Evolutionary conservation across 2,888 invertebrate genomes (phyloP).

Genomic region (Biston betularia): DNA sequence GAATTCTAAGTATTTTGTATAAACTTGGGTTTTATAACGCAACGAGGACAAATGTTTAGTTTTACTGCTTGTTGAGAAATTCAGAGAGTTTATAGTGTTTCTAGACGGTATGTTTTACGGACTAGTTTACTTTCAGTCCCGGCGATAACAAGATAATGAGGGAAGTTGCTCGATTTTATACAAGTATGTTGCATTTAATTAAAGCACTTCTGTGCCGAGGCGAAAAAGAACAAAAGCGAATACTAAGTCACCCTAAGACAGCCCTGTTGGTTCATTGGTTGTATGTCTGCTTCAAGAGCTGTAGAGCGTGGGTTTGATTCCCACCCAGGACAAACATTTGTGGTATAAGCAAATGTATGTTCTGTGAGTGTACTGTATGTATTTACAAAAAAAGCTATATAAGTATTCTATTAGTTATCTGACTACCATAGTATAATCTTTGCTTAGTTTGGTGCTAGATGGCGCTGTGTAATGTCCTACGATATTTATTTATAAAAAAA

Average conservation of each 20-base stretch:
- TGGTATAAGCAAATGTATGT: too few species aligned
- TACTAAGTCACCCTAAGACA: neutral
- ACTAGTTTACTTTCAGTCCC: conserved; percentile 7
- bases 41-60: conserved; percentile 20
- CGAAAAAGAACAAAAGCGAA: neutral
- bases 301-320: too few species aligned
- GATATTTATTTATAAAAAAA: too few species aligned
- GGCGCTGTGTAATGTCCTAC: too few species aligned
- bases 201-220: neutral
- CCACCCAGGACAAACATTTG: too few species aligned
- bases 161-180: conserved; percentile 2
- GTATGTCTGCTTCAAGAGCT: too few species aligned
- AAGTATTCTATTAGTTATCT: too few species aligned
- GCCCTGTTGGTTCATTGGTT: too few species aligned
- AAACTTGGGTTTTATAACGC: conserved; percentile 6
- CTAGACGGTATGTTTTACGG: conserved; percentile 13
- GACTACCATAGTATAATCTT: too few species aligned
- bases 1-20: conserved; percentile 27
- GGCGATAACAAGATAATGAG: neutral
- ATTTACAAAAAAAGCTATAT: too few species aligned
- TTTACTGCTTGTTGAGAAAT: conserved; percentile 13
- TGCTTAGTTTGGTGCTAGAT: too few species aligned
- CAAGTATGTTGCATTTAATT: neutral
- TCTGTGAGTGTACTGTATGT: too few species aligned
- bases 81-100: conserved; percentile 24